Conservation (phyloP, 2,113 vertebrate genomes). For the Melospiza georgiana region DNA sequence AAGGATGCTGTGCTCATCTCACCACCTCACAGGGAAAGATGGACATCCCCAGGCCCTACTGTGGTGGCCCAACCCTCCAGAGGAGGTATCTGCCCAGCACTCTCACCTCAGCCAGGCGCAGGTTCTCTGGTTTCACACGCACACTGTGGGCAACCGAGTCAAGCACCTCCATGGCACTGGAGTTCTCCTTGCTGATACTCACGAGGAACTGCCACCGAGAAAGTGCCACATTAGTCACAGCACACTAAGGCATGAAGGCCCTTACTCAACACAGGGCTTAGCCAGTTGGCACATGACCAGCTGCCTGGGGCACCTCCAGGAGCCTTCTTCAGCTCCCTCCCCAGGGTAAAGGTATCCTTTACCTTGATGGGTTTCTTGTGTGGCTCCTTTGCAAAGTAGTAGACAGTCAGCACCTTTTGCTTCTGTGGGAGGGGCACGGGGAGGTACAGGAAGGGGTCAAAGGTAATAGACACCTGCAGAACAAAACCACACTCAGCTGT, state of each 20-base stretch:
- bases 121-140: constrained; percentile 88
- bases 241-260: fast-evolving
- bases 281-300: neutral
- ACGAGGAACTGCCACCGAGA: constrained; percentile 84
- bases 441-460: constrained; percentile 96
- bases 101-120: constrained; percentile 89
- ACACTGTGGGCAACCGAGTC: constrained; percentile 90
- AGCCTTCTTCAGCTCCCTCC: neutral
- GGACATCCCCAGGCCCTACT: neutral
- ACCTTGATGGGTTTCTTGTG: constrained; percentile 98
- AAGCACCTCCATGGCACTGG: constrained; percentile 89
- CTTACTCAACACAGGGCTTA: neutral
- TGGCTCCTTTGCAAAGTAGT: constrained; percentile 94
- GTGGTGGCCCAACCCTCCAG: neutral
- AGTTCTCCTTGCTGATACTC: constrained; percentile 96
- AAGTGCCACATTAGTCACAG: neutral
- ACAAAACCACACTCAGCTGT: neutral
- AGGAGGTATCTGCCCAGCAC: neutral
- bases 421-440: constrained; percentile 96
- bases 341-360: neutral
- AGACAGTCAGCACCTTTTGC: constrained; percentile 95
- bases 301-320: neutral
- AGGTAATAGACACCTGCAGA: constrained; percentile 94
- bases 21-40: neutral
- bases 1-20: neutral